Evolutionary conservation across 2,888 invertebrate genomes (phyloP), one percentile per base, ranked within the genome.

Genomic region (Gibbula magus): DNA sequence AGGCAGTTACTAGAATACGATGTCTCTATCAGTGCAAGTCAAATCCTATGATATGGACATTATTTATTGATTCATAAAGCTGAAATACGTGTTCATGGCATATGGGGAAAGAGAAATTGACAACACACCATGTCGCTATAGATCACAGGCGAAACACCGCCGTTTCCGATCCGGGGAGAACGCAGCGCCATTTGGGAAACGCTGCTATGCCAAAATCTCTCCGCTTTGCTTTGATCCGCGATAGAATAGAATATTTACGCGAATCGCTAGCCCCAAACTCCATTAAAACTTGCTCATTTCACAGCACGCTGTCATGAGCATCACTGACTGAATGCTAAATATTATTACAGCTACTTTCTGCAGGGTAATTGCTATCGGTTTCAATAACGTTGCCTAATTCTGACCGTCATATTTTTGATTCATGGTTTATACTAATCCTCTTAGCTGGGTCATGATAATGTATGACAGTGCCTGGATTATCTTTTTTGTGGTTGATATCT

Each of bases 91-190:
- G 61, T 61, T 29, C 61, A 29, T 29, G 61, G 29, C 61, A 61
- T 61, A 61, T 61, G 61, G 61, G 61, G 29, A 61, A 61, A n/a
- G 61, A 61, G 61, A 61, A 29, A 61, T 61, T 61, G 61, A 61
- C 61, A 61, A 61, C 61, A 61, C 61, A 25, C 25, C 61, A 61
- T 61, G 61, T 61, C 61, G 61, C 61, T 25, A 61, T 61, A 61
- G 61, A 61, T 61, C 61, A 61, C 45, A 61, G 61, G 18, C 29
- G 61, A 61, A 29, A 29, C 61, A 61, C 29, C 29, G 22, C 29
- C 29, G 61, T 25, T 61, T 61, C 25, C 25, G 29, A 22, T 61
- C 61, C 29, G 16, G 29, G 61, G 61, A 22, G 61, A 22, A 29
- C 25, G 25, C 29, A 22, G 25, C 25, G 61, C 61, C 61, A 61